These are phyloP conservation scores for Fukomys damarensis DNA, from an alignment of 2,113 vertebrate genomes.

Conservation along the genomic window DNA sequence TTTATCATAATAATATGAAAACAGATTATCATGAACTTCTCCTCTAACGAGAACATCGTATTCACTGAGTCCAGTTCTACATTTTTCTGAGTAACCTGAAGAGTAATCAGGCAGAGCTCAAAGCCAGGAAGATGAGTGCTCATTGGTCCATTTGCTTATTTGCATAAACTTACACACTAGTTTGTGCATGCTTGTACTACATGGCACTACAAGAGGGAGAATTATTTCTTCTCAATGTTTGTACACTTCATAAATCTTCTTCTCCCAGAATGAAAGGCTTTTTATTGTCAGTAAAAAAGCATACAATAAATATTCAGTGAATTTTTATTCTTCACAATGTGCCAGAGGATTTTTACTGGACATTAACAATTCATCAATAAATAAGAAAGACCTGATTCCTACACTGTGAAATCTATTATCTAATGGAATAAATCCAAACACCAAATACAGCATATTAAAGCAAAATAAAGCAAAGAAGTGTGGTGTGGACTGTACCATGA, in stretches of 20 bases:
- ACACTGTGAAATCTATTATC: neutral
- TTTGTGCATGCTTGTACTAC: neutral
- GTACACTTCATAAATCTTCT: neutral
- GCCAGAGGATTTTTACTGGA: neutral
- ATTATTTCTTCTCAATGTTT: neutral
- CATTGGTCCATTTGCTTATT: neutral
- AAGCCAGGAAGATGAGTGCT: neutral
- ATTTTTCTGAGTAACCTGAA: neutral
- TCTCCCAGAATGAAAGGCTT: neutral
- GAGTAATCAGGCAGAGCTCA: neutral
- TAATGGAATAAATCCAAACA: neutral
- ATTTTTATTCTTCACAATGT: neutral
- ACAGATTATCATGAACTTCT: neutral
- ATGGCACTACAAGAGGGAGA: neutral
- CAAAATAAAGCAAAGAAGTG: neutral
- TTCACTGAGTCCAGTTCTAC: neutral
- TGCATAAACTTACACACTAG: neutral
- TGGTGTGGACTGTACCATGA: rapidly evolving
- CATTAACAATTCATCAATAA: neutral
- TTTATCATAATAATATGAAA: neutral
- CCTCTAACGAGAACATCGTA: neutral
- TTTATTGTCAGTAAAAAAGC: neutral
- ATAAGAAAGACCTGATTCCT: neutral
- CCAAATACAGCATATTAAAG: neutral
- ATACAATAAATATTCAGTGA: neutral